Conservation (phyloP, 2,888 invertebrate genomes). For the Microplitis deprimator region DNA sequence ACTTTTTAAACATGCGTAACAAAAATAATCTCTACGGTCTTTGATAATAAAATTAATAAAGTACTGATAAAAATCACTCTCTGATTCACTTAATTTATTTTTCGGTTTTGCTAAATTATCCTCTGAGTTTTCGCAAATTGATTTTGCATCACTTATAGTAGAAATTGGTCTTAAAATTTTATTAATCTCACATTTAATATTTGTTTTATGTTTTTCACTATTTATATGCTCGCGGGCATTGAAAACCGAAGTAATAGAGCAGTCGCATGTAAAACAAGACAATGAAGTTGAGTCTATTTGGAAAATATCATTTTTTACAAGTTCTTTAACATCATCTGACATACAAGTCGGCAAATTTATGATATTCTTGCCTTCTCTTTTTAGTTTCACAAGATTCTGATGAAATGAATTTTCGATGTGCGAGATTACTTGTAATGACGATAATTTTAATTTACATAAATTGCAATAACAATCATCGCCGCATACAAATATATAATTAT, state of each 20-base stretch:
- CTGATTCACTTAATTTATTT: neutral
- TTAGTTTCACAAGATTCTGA: neutral
- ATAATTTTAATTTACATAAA: neutral
- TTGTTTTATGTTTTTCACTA: neutral
- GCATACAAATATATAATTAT: neutral
- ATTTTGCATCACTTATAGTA: neutral
- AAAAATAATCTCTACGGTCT: neutral
- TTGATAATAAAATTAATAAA: neutral
- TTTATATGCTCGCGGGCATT: neutral
- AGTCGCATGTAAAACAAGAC: neutral
- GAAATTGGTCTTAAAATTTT: neutral
- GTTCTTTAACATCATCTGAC: neutral
- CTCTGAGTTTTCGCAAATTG: too few species aligned
- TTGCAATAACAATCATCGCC: neutral
- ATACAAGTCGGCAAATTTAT: neutral
- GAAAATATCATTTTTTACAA: neutral
- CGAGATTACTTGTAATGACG: neutral
- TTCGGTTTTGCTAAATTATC: too few species aligned
- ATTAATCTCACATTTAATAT: neutral
- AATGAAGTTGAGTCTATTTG: neutral
- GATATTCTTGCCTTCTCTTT: neutral
- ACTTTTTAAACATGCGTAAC: neutral
- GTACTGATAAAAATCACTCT: neutral
- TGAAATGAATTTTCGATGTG: neutral
- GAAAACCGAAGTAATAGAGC: neutral